Evolutionary conservation across 2,888 invertebrate genomes (phyloP), one percentile per base, ranked within the genome.

Genomic region (Trachelus iudaicus): DNA sequence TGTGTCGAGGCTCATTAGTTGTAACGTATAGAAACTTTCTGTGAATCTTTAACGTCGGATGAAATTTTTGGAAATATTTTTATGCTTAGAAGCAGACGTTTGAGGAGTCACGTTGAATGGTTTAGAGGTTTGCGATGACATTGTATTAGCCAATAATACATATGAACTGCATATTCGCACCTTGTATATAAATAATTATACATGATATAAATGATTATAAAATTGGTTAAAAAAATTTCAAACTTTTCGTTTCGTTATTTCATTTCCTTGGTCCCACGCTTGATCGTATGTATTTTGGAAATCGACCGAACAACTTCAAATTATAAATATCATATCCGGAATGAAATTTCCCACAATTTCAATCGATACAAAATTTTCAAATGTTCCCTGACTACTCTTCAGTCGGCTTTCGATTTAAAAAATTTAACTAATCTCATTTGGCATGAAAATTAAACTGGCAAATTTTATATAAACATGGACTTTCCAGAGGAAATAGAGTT

Each of bases 181-280:
- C 81, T 81, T 85, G 81, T 83, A 85, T 81, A 82, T 81, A 81
- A 76, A 76, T 74, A 79, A 80, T 34, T 84, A 79, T 83, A 83
- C 76, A 34, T 71, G 34, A 71, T 34, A 71, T 77, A 80, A 81
- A 73, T 75, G 79, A 34, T 83, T 77, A 85, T 83, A 81, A 82
- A 82, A 82, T 86, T 85, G 83, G 84, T 82, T 84, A 85, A 83
- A 83, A 83, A 56, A 23, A 23, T 56, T 56, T 56, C 56, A 56
- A 56, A 15, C 9, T 15, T 23, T 23, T 56, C 9, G 9, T 56
- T 56, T 56, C 56, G 23, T 56, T 56, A 56, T 56, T 56, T 15
- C 23, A 23, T 56, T 9, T 56, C 56, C 56, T 56, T 56, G 23
- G 23, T 23, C 23, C 56, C 56, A 56, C 23, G 23, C 6, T 40